These are phyloP conservation scores for Aporophyla lueneburgensis DNA, from an alignment of 2,888 invertebrate species.

Conservation along the genomic window DNA sequence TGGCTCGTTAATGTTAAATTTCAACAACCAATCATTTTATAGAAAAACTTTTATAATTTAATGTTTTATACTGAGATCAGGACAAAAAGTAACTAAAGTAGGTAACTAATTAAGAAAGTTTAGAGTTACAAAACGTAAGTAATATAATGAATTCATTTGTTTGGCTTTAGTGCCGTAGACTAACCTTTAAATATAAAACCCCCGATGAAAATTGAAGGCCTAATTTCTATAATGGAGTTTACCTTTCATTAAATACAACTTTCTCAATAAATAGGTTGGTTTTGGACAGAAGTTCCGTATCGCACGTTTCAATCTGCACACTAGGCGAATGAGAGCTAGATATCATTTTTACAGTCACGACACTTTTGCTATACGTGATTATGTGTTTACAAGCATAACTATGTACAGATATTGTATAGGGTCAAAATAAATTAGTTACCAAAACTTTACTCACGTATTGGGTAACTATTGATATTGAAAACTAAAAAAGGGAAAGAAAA, in stretches of 20 bases:
- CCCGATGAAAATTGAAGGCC: neutral
- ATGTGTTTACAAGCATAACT: no score
- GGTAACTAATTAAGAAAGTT: constrained; percentile 1
- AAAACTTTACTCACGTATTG: no score
- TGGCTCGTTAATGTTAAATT: neutral
- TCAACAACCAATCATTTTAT: neutral
- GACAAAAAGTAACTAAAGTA: neutral
- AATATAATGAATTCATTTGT: neutral
- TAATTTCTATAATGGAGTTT: neutral
- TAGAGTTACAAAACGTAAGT: neutral
- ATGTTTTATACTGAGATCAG: neutral
- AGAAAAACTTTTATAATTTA: neutral
- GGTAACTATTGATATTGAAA: no score
- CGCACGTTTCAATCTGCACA: neutral
- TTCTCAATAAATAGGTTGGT: neutral
- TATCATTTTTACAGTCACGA: no score
- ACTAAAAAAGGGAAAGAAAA: no score
- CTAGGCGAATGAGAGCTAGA: neutral
- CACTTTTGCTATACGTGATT: no score
- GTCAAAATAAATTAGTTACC: no score
- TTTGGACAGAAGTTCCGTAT: neutral
- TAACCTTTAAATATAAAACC: neutral
- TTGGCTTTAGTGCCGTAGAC: neutral
- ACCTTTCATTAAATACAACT: neutral
- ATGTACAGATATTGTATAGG: no score